Percentiles rank a stretch among this genome's conserved stretches.
Conservation (phyloP, 2,888 invertebrate species). For the Strigamia maritima region DNA sequence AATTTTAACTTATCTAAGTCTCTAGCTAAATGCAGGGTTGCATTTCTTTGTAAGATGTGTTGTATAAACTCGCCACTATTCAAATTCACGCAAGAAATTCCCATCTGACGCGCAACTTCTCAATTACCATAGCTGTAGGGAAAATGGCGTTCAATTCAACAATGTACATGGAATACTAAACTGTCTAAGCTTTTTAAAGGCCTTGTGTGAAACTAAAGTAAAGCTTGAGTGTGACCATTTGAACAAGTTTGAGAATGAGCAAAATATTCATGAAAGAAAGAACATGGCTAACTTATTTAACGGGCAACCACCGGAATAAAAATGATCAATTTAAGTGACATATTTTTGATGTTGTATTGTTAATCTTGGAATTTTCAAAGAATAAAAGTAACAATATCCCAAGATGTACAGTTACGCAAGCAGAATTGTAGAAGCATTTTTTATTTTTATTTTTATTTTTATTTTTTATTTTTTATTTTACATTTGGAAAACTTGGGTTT, state of each 20-base stretch:
- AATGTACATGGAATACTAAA: constrained; percentile 3
- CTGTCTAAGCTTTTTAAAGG: neutral
- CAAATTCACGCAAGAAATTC: constrained; percentile 5
- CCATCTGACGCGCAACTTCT: neutral
- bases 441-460: too few relatives aligned
- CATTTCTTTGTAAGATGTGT: neutral
- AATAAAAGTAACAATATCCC: neutral
- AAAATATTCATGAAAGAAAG: neutral
- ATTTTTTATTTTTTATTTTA: too few relatives aligned
- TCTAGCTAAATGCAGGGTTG: neutral
- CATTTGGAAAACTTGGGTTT: too few relatives aligned
- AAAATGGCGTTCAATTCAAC: neutral
- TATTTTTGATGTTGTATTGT: neutral
- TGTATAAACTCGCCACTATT: constrained; percentile 11
- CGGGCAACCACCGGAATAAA: neutral
- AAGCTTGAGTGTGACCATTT: neutral
- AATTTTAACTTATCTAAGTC: neutral
- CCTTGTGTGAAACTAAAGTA: neutral
- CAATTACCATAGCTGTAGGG: neutral
- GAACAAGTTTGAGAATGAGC: neutral
- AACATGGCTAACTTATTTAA: neutral
- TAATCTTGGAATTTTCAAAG: neutral
- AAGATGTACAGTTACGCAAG: too few relatives aligned
- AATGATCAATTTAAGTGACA: neutral
- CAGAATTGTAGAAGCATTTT: too few relatives aligned